These are phyloP conservation scores for Silurus aristotelis DNA, from an alignment of 2,797 vertebrate genomes.

Conservation along the genomic window DNA sequence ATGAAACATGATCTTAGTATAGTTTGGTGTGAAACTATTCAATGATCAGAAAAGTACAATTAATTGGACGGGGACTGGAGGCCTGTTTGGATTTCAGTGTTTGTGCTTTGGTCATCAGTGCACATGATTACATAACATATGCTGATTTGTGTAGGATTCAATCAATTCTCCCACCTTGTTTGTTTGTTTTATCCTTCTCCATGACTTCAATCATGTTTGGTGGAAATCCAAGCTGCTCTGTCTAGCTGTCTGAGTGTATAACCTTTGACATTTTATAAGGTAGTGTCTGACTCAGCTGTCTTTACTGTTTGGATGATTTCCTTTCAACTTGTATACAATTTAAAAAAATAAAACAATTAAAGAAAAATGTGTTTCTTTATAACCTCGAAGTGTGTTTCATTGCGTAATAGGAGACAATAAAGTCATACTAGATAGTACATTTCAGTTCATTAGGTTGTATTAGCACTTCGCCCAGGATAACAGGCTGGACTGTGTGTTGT, in stretches of 20 bases:
- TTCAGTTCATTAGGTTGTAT: background rate
- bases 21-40: background rate
- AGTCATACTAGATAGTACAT: background rate
- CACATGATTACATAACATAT: constrained; percentile 37
- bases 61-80: background rate
- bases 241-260: constrained; percentile 48
- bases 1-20: constrained; percentile 3
- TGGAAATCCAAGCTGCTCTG: constrained; percentile 51
- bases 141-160: constrained; percentile 29
- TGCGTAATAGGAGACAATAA: background rate
- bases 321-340: constrained; percentile 78
- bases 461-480: background rate
- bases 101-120: constrained; percentile 6
- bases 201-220: constrained; percentile 44
- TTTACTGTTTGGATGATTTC: constrained; percentile 70
- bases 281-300: constrained; percentile 64
- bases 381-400: constrained; percentile 42
- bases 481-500: background rate
- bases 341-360: constrained; percentile 77
- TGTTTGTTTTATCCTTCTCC: background rate
- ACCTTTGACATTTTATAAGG: constrained; percentile 59
- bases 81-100: constrained; percentile 8
- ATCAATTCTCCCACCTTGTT: constrained; percentile 25
- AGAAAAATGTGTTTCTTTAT: constrained; percentile 68
- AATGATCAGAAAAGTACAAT: constrained; percentile 17